Percentiles rank a stretch among this genome's conserved stretches.
Evolutionary conservation across 1,140 invertebrate species (phyloP).

Genomic region (Trichonephila clavata): DNA sequence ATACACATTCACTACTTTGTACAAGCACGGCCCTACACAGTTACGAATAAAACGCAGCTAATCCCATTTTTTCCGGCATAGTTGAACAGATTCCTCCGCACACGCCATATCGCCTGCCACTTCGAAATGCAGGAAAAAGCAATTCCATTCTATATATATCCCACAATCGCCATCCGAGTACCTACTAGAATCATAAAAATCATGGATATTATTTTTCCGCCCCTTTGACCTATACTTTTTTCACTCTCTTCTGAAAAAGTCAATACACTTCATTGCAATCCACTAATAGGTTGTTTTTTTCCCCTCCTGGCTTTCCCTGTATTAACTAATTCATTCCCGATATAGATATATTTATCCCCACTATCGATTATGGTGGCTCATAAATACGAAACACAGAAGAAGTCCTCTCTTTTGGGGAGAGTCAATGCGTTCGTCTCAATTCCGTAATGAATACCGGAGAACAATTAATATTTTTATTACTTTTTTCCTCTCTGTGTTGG

Average conservation of each 20-base stretch:
- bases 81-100: no score
- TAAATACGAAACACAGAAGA: not conserved
- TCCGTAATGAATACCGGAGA: slow-evolving; percentile 20
- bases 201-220: slow-evolving; percentile 51
- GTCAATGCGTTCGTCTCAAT: not conserved
- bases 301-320: not conserved
- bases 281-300: slow-evolving; percentile 51
- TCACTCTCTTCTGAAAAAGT: not conserved
- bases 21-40: no score
- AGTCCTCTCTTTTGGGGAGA: not conserved
- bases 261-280: slow-evolving; percentile 41
- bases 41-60: no score
- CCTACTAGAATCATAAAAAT: slow-evolving; percentile 50
- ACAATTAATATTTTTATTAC: not conserved
- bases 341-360: not conserved
- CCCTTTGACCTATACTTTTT: slow-evolving; percentile 23
- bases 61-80: no score
- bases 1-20: no score
- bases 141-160: not conserved
- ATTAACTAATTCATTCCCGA: slow-evolving; percentile 57
- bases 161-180: not conserved
- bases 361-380: slow-evolving; percentile 30
- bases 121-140: not conserved
- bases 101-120: no score
- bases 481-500: not conserved